phyloP scores from a whole-genome alignment of 1,140 invertebrate species.

The Atta cephalotes region DNA sequence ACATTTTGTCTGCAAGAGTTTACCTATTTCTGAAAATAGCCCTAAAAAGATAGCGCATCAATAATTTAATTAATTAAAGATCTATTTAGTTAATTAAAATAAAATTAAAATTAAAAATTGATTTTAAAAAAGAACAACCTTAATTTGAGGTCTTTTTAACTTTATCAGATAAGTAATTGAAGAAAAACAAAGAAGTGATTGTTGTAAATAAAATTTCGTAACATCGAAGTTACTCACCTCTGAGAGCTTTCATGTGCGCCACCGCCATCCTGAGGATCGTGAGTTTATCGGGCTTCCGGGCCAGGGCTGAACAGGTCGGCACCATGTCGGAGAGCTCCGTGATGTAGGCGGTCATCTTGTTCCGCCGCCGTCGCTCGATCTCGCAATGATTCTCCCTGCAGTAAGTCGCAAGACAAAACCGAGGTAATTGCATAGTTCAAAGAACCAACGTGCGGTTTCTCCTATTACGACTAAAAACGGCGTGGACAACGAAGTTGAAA shows the following conservation, averaged over 20 bases:
- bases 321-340: slow-evolving; percentile 99
- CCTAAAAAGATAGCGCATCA: too few species aligned
- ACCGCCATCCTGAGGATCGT: slow-evolving; percentile 99
- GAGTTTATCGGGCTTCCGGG: slow-evolving; percentile 99
- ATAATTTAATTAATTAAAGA: not conserved
- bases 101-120: not conserved
- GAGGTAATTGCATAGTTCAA: slow-evolving; percentile 86
- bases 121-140: not conserved
- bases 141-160: not conserved
- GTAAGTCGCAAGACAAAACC: slow-evolving; percentile 85
- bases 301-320: slow-evolving; percentile 98
- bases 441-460: slow-evolving; percentile 51
- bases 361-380: slow-evolving; percentile 98
- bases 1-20: too few species aligned
- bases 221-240: slow-evolving; percentile 89
- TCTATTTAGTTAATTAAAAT: not conserved
- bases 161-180: not conserved
- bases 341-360: slow-evolving; percentile 99
- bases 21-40: too few species aligned
- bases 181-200: not conserved
- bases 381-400: slow-evolving; percentile 99
- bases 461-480: slow-evolving; percentile 31
- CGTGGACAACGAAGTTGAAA: slow-evolving; percentile 41
- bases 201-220: not conserved
- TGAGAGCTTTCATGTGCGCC: slow-evolving; percentile 98